Base-by-base conservation (phyloP, 2,888 invertebrate species). In the Mongoloraphidia duomilia region DNA sequence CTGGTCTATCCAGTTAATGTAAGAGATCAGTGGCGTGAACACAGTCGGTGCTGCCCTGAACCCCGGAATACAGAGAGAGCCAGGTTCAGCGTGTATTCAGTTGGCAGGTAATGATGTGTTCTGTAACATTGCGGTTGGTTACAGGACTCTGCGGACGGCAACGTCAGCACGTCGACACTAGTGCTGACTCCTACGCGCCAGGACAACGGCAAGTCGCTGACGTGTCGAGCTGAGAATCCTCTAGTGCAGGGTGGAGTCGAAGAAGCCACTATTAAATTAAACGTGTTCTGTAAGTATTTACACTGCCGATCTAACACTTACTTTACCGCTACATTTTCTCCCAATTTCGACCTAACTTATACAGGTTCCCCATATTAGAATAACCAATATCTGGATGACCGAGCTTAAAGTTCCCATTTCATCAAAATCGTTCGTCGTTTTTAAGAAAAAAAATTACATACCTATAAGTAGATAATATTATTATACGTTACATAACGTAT, bases 241-340 rank as follows among this genome's bases (percentile, higher is more conserved):
- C 74, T 80, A 55, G 75, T 90, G 26, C 77, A 80, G 57, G 80
- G 78, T 56, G 79, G 83, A 50, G 75, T 80, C 17, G 76, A 82
- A 52, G 90, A 92, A 65, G 82, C 86, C 53, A 80, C 80, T 45
- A 80, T 88, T 76, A 82, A 81, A 62, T 75, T 92, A 51, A 84
- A 88, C 70, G 82, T 92, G 56, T 85, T 84, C 69, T 92, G 92
- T 92, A 73, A 88, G 91, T 79, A 65, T 53, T 53, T 59, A 44
- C 47, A 58, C 53, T 49, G 47, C 52, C 50, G 51, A 53, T 53
- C 52, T 55, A 53, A 55, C 55, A 54, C 53, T 57, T 58, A 55
- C 56, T 45, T 51, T 52, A 49, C 50, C 51, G 50, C 47, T 49
- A 49, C 13, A 38, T 44, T 48, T 50, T 10, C 11, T n/a, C 36